phyloP scores from a whole-genome alignment of 2,888 invertebrate genomes.

The Luperina testacea region DNA sequence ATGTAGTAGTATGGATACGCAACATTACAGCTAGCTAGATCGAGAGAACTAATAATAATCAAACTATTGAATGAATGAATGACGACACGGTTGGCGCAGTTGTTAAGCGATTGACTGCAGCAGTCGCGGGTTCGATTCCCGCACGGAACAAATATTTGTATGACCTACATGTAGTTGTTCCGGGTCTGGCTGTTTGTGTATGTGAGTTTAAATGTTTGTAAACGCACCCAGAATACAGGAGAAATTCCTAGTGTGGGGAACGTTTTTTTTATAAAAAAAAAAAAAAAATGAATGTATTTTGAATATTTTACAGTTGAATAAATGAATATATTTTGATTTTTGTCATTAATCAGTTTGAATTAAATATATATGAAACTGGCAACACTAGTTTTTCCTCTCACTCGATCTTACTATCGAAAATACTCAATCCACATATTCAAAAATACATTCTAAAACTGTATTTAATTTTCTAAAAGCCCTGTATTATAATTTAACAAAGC shows the following conservation, averaged over 20 bases:
- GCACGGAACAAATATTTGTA: too few relatives aligned
- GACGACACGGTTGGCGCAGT: too few relatives aligned
- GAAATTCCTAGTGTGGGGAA: too few relatives aligned
- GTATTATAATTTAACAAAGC: conserved; percentile 63
- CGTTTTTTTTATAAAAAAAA: too few relatives aligned
- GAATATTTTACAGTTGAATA: neutral
- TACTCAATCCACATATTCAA: conserved; percentile 44
- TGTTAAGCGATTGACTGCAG: too few relatives aligned
- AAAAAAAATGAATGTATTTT: neutral
- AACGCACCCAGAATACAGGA: too few relatives aligned
- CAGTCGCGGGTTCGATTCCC: too few relatives aligned
- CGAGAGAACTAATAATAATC: neutral
- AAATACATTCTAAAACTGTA: conserved; percentile 58
- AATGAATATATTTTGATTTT: neutral
- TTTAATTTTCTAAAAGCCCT: conserved; percentile 62
- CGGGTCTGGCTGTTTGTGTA: too few relatives aligned
- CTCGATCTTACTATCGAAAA: conserved; percentile 40
- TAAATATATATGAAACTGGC: conserved; percentile 22
- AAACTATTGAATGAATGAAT: neutral
- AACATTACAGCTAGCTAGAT: neutral
- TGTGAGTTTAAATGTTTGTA: too few relatives aligned
- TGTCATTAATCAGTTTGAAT: conserved; percentile 32
- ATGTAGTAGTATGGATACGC: too few relatives aligned
- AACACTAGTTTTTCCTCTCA: conserved; percentile 7
- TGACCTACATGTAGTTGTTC: too few relatives aligned